Conservation (phyloP, 2,113 vertebrate genomes). For the Chlorocebus sabaeus region DNA sequence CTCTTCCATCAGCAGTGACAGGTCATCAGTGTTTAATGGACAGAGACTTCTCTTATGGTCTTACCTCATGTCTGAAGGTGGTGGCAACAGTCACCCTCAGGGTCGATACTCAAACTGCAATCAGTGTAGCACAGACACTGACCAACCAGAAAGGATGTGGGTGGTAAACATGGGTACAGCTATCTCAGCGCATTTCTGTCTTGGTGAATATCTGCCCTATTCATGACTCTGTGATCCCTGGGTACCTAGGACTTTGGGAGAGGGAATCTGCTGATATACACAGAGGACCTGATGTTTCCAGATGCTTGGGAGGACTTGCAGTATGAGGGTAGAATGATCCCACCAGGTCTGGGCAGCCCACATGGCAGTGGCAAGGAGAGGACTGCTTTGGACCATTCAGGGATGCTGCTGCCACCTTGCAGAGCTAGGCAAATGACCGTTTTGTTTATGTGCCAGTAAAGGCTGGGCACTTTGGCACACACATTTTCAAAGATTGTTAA, state of each 20-base stretch:
- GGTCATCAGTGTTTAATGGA: neutral
- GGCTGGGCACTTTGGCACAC: neutral
- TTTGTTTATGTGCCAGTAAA: neutral
- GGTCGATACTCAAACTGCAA: neutral
- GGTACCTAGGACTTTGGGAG: neutral
- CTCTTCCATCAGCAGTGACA: neutral
- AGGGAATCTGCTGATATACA: neutral
- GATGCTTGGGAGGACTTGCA: neutral
- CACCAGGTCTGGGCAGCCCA: neutral
- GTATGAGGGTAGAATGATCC: neutral
- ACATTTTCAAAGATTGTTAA: neutral
- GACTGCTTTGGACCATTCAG: neutral
- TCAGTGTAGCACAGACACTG: neutral
- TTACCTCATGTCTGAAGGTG: neutral
- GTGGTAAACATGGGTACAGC: neutral
- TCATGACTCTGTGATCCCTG: neutral
- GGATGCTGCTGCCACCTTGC: too few species aligned
- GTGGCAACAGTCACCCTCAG: neutral
- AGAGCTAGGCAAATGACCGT: neutral
- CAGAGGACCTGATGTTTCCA: neutral
- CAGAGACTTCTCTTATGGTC: neutral
- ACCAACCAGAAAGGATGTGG: neutral
- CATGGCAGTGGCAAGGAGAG: neutral
- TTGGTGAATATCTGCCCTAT: rapidly evolving
- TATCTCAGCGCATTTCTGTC: too few species aligned